Evolutionary conservation across 2,797 vertebrate genomes (phyloP).

Genomic region (Benthosema pterotum): DNA sequence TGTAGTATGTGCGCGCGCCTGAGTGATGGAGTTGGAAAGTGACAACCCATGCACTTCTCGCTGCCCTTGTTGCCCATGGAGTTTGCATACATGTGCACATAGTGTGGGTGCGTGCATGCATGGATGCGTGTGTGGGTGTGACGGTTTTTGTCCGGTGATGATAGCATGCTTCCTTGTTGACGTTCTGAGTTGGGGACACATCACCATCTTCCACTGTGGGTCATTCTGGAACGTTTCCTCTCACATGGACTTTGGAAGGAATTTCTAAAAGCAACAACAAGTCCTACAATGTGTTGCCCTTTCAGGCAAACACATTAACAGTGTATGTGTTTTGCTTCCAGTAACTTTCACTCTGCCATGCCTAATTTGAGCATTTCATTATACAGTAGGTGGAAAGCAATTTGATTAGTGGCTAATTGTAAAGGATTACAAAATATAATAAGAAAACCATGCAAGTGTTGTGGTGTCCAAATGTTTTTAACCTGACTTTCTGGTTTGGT

Average conservation of each 20-base stretch:
- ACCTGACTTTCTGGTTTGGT: too few species aligned
- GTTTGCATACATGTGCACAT: neutral
- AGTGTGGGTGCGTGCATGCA: neutral
- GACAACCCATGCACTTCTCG: too few species aligned
- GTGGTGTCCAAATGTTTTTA: too few species aligned
- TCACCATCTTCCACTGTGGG: slow-evolving; percentile 1
- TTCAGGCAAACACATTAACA: neutral
- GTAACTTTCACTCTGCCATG: too few species aligned
- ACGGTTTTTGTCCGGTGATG: slow-evolving; percentile 3
- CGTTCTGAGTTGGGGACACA: slow-evolving; percentile 17
- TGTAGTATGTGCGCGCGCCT: slow-evolving; percentile 14
- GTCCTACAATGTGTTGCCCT: too few species aligned
- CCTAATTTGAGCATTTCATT: too few species aligned
- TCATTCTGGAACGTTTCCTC: slow-evolving; percentile 14
- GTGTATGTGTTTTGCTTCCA: neutral
- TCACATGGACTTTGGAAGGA: neutral
- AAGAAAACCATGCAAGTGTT: too few species aligned
- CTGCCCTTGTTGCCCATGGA: too few species aligned
- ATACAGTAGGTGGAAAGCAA: too few species aligned
- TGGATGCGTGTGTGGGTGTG: slow-evolving; percentile 20
- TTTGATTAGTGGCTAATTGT: too few species aligned
- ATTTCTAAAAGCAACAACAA: too few species aligned
- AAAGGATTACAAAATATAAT: too few species aligned
- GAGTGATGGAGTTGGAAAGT: neutral
- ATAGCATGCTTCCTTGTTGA: slow-evolving; percentile 27